phyloP scores from a whole-genome alignment of 2,113 vertebrate genomes.

The Callithrix jacchus region DNA sequence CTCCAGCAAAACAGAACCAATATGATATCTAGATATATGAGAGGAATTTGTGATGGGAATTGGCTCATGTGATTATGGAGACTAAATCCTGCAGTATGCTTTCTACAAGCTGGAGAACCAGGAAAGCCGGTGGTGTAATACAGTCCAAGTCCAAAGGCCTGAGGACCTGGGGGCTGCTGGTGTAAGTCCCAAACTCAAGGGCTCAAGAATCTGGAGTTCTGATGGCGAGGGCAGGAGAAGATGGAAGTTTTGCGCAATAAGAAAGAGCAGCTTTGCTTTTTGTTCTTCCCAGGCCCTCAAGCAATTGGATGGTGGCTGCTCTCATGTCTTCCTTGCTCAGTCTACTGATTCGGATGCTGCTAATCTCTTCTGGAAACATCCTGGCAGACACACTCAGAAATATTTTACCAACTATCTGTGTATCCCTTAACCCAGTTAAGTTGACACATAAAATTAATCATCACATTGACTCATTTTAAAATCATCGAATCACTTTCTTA shows the following conservation, averaged over 20 bases:
- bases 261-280: background rate
- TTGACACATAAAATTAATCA: background rate
- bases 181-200: background rate
- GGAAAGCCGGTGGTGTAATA: background rate
- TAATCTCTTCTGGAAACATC: background rate
- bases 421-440: background rate
- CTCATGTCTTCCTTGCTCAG: background rate
- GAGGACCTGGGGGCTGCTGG: background rate
- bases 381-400: background rate
- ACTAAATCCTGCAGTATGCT: background rate
- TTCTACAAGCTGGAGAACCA: too few species aligned
- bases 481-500: background rate
- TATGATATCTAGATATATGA: background rate
- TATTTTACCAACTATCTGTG: background rate
- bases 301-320: background rate
- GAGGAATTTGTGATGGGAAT: background rate
- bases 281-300: background rate
- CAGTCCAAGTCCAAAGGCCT: background rate
- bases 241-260: background rate
- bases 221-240: background rate
- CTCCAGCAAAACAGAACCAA: background rate
- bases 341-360: background rate
- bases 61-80: background rate
- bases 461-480: constrained; percentile 3
- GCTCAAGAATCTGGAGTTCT: too few species aligned